phyloP scores from a whole-genome alignment of 2,797 vertebrate genomes.

The Bufotes viridis region DNA sequence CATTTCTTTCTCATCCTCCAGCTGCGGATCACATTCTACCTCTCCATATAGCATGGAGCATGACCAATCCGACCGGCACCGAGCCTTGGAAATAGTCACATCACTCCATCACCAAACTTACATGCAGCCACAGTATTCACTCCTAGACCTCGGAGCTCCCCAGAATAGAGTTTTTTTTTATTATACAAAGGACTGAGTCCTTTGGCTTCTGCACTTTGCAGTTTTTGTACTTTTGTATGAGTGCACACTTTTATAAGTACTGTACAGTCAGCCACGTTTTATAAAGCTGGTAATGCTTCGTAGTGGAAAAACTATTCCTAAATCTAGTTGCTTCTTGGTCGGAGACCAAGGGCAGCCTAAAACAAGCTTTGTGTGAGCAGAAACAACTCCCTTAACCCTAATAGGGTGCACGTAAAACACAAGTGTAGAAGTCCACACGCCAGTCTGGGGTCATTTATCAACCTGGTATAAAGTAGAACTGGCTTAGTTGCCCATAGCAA shows the following conservation, averaged over 20 bases:
- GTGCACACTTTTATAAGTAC: neutral
- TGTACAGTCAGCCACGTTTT: neutral
- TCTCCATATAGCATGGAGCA: slow-evolving; percentile 47
- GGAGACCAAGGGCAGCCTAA: slow-evolving; percentile 69
- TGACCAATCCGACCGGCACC: slow-evolving; percentile 13
- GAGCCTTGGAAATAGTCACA: neutral
- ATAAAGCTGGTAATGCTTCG: neutral
- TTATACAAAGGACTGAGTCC: neutral
- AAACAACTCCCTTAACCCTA: too few species aligned
- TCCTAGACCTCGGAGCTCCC: neutral
- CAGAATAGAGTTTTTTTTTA: neutral
- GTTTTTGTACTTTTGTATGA: too few species aligned
- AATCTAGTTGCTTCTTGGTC: neutral
- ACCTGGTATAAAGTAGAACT: too few species aligned
- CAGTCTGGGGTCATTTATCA: too few species aligned
- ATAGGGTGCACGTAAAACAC: too few species aligned
- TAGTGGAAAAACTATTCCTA: neutral
- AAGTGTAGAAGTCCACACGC: too few species aligned
- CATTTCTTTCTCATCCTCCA: slow-evolving; percentile 32
- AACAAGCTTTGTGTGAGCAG: rapidly evolving
- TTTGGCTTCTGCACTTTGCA: neutral
- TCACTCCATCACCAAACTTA: neutral
- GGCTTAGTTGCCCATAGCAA: too few species aligned
- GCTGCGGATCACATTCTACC: neutral
- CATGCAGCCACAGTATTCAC: too few species aligned